These are phyloP conservation scores for Conops quadrifasciatus DNA, from an alignment of 2,888 invertebrate genomes.

Conservation along the genomic window DNA sequence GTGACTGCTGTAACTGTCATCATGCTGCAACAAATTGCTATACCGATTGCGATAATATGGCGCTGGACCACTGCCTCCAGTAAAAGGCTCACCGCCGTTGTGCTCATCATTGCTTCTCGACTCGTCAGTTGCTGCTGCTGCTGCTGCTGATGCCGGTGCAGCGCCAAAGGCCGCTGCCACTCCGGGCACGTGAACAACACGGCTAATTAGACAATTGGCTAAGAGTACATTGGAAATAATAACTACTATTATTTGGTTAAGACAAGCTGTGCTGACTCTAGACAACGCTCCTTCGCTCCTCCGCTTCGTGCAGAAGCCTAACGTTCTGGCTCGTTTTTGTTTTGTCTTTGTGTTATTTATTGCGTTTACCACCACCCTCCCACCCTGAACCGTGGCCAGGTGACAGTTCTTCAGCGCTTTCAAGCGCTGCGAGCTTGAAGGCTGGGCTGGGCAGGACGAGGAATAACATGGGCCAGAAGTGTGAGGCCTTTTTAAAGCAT, in stretches of 20 bases:
- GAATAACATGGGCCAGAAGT: constrained; percentile 28
- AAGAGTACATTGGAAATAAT: constrained; percentile 61
- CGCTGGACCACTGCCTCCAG: constrained; percentile 10
- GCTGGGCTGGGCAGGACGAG: constrained; percentile 42
- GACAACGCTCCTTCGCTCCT: constrained; percentile 17
- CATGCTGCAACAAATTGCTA: constrained; percentile 11
- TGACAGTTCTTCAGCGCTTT: constrained; percentile 28
- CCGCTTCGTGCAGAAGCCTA: background rate
- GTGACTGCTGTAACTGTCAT: constrained; percentile 8
- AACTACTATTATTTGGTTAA: constrained; percentile 66
- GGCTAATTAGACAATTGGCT: constrained; percentile 59
- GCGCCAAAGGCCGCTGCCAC: constrained; percentile 50
- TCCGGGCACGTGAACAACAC: constrained; percentile 48
- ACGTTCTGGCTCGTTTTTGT: background rate
- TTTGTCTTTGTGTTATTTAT: constrained; percentile 26
- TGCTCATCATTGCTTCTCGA: constrained; percentile 36
- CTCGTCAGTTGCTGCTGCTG: constrained; percentile 26
- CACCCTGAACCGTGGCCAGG: too few relatives aligned
- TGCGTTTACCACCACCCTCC: constrained; percentile 46
- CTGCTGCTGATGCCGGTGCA: constrained; percentile 43
- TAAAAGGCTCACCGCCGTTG: background rate
- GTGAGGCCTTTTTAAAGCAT: constrained; percentile 23
- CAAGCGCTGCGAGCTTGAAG: constrained; percentile 46
- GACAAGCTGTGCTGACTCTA: constrained; percentile 46
- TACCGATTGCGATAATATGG: constrained; percentile 26